These are phyloP conservation scores for Dioctria rufipes DNA, from an alignment of 2,888 invertebrate species.

Conservation along the genomic window DNA sequence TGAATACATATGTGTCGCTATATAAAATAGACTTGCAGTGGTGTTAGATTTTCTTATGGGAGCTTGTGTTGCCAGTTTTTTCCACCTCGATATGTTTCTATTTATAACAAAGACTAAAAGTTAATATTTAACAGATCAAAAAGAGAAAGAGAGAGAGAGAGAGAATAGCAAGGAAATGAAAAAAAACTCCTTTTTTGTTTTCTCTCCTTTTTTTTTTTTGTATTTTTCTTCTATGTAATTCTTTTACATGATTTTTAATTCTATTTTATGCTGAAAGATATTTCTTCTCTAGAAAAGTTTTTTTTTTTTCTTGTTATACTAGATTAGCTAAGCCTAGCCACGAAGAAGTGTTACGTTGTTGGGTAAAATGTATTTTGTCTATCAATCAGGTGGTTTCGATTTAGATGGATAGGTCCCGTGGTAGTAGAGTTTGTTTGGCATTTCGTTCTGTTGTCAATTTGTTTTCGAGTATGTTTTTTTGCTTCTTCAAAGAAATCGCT, in stretches of 20 bases:
- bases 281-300: not conserved
- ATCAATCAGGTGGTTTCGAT: constrained; percentile 19
- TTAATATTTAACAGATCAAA: constrained; percentile 48
- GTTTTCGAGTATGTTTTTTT: too few relatives aligned
- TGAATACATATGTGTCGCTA: too few relatives aligned
- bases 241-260: constrained; percentile 16
- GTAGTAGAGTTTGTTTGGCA: too few relatives aligned
- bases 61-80: constrained; percentile 33
- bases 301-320: too few relatives aligned
- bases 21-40: not conserved
- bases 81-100: constrained; percentile 54
- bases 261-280: constrained; percentile 34
- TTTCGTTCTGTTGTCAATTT: too few relatives aligned
- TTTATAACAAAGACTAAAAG: constrained; percentile 59
- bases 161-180: constrained; percentile 8
- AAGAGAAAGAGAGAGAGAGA: not conserved
- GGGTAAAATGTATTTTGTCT: not conserved
- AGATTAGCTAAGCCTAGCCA: too few relatives aligned
- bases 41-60: not conserved
- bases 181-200: constrained; percentile 7
- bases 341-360: not conserved
- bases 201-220: constrained; percentile 11
- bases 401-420: not conserved
- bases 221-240: constrained; percentile 26
- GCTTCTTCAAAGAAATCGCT: too few relatives aligned